These are phyloP conservation scores for Gavialis gangeticus DNA, from an alignment of 2,113 vertebrate species.

Conservation along the genomic window DNA sequence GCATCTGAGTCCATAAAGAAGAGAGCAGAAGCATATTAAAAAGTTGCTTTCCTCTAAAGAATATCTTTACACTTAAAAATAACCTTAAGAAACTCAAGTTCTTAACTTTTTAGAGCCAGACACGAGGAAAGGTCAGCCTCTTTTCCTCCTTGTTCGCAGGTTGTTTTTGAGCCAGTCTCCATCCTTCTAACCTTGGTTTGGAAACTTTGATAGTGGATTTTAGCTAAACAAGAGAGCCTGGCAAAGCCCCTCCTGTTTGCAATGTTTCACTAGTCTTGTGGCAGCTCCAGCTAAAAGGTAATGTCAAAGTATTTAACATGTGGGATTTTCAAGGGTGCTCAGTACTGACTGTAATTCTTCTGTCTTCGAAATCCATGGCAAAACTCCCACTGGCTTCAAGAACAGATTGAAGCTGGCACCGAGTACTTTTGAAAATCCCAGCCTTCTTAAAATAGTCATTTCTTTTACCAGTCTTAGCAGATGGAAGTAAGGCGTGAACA, in stretches of 20 bases:
- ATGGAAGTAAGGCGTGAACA: background rate
- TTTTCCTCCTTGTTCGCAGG: background rate
- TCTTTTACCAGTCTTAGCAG: background rate
- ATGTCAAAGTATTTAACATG: background rate
- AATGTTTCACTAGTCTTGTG: background rate
- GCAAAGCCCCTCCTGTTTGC: fast-evolving
- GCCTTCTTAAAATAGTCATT: background rate
- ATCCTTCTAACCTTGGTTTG: background rate
- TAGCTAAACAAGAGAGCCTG: background rate
- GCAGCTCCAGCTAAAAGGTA: background rate
- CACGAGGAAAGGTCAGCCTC: background rate
- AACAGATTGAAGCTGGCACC: background rate
- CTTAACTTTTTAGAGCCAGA: background rate
- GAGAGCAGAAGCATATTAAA: background rate
- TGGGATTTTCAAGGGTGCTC: background rate
- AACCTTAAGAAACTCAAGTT: background rate
- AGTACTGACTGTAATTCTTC: background rate
- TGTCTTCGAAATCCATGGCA: background rate
- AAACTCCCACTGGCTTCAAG: background rate
- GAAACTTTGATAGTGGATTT: background rate
- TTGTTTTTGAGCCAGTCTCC: background rate
- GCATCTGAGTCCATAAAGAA: background rate
- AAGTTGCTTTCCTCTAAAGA: background rate
- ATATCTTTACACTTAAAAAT: background rate
- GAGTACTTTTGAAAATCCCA: background rate